These are phyloP conservation scores for Leptopilina clavipes DNA, from an alignment of 1,140 invertebrate species.

Conservation along the genomic window DNA sequence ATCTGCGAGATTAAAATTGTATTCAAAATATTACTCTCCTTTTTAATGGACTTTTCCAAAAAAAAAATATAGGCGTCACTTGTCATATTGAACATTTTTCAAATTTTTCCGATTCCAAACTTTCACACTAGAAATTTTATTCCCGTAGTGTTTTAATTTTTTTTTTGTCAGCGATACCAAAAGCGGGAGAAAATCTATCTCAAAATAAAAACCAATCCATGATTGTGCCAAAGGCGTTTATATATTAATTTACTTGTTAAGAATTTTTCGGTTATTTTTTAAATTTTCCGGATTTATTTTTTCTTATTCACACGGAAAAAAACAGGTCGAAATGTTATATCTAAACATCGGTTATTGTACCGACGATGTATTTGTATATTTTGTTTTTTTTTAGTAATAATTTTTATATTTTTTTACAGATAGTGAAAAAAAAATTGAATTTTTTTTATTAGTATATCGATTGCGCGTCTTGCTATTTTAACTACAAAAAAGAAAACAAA, in stretches of 20 bases:
- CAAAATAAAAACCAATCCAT: constrained; percentile 9
- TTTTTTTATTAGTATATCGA: too few species aligned
- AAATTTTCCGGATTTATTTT: too few species aligned
- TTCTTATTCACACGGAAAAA: too few species aligned
- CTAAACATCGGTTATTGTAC: too few species aligned
- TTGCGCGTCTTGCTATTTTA: too few species aligned
- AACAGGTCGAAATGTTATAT: too few species aligned
- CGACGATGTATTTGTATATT: too few species aligned
- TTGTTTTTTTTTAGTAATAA: too few species aligned
- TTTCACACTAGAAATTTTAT: not conserved
- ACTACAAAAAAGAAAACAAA: too few species aligned
- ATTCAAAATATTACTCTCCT: constrained; percentile 23
- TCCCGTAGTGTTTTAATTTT: not conserved
- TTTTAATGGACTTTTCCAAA: constrained; percentile 14
- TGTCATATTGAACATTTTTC: constrained; percentile 9
- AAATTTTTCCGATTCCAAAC: not conserved
- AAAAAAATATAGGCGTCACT: not conserved
- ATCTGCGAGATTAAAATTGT: constrained; percentile 34
- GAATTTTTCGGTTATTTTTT: not conserved
- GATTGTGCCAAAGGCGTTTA: constrained; percentile 22
- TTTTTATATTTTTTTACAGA: too few species aligned
- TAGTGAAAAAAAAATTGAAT: too few species aligned
- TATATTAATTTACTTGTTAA: not conserved
- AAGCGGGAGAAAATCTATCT: constrained; percentile 8
- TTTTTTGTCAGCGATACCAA: constrained; percentile 29